Evolutionary conservation across 2,113 vertebrate species (phyloP).

Genomic region (Scomber scombrus): DNA sequence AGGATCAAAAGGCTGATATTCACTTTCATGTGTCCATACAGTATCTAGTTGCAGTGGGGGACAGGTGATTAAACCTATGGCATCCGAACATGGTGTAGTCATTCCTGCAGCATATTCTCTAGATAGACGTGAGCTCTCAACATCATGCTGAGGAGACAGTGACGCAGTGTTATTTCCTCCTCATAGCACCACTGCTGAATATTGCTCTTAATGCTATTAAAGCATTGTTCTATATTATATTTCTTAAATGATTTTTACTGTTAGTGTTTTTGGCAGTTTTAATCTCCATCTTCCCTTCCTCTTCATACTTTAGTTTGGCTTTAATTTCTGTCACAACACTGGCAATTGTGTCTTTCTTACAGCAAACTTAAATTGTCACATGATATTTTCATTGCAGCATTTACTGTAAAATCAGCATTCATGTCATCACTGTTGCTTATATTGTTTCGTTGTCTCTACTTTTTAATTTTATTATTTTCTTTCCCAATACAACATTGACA

Average conservation of each 20-base stretch:
- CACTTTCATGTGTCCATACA: neutral
- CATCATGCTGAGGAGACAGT: neutral
- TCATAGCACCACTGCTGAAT: neutral
- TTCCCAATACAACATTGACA: neutral
- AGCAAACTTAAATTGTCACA: neutral
- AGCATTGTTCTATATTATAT: conserved; percentile 9
- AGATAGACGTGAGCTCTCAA: conserved; percentile 6
- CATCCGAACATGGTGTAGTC: neutral
- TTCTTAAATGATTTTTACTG: conserved; percentile 11
- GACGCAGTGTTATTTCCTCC: conserved; percentile 17
- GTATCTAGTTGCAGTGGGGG: neutral
- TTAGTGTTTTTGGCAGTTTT: conserved; percentile 15
- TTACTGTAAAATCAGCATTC: neutral
- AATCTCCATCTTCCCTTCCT: neutral
- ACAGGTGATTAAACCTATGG: neutral
- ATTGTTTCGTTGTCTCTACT: no score
- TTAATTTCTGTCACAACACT: conserved; percentile 27
- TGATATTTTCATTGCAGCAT: neutral
- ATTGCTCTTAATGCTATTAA: conserved; percentile 1
- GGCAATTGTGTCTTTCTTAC: conserved; percentile 12
- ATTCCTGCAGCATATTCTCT: neutral
- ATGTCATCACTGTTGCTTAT: neutral
- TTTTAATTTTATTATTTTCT: neutral
- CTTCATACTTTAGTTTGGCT: conserved; percentile 20
- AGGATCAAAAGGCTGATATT: neutral